phyloP scores from a whole-genome alignment of 2,797 vertebrate species.

The Cossypha niveicapilla region DNA sequence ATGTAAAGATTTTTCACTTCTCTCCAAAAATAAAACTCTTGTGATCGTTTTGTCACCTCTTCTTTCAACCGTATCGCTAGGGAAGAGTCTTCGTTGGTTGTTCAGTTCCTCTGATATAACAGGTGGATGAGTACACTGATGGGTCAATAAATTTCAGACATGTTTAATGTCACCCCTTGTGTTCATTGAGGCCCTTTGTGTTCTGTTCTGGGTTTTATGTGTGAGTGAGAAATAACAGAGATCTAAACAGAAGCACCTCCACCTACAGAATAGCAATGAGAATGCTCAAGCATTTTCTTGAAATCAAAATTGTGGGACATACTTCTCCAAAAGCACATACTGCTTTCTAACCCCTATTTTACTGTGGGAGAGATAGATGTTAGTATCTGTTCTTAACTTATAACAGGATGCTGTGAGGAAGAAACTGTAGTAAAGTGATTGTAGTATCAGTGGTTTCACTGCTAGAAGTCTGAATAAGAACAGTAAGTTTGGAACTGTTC shows the following conservation, averaged over 20 bases:
- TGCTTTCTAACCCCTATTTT: neutral
- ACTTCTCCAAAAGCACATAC: rapidly evolving
- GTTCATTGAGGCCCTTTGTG: rapidly evolving
- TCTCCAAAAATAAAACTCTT: neutral
- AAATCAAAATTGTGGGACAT: neutral
- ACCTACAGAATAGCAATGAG: neutral
- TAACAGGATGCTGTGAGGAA: neutral
- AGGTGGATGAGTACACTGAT: neutral
- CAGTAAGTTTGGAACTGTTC: neutral
- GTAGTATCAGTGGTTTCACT: neutral
- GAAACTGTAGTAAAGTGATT: neutral
- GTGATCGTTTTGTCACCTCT: neutral
- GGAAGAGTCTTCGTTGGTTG: neutral
- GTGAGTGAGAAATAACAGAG: neutral
- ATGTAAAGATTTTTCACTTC: neutral
- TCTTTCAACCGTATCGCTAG: neutral
- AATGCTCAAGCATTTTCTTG: neutral
- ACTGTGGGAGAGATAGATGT: neutral
- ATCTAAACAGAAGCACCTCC: neutral
- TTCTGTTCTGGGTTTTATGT: neutral
- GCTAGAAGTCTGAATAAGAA: neutral
- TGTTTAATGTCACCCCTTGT: neutral
- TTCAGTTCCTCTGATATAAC: neutral
- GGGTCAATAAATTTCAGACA: neutral
- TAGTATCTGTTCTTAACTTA: neutral